Conservation (phyloP, 2,888 invertebrate genomes). For the Agrotis exclamationis region DNA sequence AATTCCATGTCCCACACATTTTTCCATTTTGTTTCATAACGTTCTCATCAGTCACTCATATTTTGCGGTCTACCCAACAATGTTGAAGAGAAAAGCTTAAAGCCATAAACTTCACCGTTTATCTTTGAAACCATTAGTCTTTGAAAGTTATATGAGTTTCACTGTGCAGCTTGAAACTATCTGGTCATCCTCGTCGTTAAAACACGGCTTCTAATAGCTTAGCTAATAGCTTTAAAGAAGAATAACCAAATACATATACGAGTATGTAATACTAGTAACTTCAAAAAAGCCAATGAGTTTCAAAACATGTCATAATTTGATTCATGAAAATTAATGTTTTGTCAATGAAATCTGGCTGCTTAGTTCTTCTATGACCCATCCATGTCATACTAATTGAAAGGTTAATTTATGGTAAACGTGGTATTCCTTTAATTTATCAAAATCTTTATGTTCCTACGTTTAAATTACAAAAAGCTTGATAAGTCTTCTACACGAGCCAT, state of each 20-base stretch:
- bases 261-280: too few species aligned
- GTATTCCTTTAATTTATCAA: too few species aligned
- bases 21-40: conserved; percentile 24
- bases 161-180: conserved; percentile 29
- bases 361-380: too few species aligned
- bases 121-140: conserved; percentile 31
- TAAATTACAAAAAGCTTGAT: too few species aligned
- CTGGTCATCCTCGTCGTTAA: conserved; percentile 26
- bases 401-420: too few species aligned
- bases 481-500: too few species aligned
- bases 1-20: background rate
- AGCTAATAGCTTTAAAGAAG: background rate
- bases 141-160: conserved; percentile 53
- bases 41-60: conserved; percentile 11
- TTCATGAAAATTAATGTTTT: too few species aligned
- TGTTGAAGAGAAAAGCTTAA: conserved; percentile 35
- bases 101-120: conserved; percentile 33
- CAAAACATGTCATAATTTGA: too few species aligned
- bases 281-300: too few species aligned
- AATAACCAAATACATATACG: background rate
- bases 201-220: background rate
- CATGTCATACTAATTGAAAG: too few species aligned
- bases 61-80: conserved; percentile 45
- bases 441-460: too few species aligned
- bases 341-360: too few species aligned